phyloP scores from a whole-genome alignment of 1,140 invertebrate genomes.

The Zaprionus inermis region DNA sequence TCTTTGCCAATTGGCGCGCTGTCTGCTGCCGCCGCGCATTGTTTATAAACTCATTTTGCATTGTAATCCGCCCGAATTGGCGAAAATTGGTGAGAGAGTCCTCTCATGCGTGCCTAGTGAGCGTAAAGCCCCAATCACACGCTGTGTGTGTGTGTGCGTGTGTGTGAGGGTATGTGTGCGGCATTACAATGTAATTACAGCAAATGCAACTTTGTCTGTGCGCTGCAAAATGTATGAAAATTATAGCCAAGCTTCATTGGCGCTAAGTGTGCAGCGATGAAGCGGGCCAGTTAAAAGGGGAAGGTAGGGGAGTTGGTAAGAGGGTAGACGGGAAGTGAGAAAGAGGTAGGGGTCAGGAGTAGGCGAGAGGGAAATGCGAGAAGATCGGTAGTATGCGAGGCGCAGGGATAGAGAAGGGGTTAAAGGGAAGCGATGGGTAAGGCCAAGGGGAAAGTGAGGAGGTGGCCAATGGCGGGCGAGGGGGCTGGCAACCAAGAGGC shows the following conservation, averaged over 20 bases:
- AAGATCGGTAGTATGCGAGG: background rate
- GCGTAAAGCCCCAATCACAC: conserved; percentile 36
- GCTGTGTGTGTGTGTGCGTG: conserved; percentile 4
- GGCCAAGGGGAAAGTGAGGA: background rate
- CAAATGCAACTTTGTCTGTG: conserved; percentile 75
- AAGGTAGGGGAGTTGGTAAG: too few species aligned
- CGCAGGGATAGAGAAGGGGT: too few species aligned
- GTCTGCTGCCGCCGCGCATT: conserved; percentile 45
- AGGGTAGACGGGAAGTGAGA: too few species aligned
- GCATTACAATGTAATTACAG: conserved; percentile 77
- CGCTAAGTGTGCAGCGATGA: background rate
- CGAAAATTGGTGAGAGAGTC: conserved; percentile 20
- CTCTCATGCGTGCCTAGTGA: conserved; percentile 69
- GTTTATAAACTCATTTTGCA: conserved; percentile 81
- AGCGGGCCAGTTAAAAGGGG: background rate
- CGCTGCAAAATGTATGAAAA: conserved; percentile 59
- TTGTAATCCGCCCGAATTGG: conserved; percentile 78
- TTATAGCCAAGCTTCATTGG: conserved; percentile 40
- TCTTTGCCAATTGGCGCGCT: conserved; percentile 57
- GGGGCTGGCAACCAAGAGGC: background rate
- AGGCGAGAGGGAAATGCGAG: background rate
- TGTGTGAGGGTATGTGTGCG: conserved; percentile 14
- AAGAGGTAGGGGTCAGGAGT: background rate
- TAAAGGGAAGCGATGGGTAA: background rate
- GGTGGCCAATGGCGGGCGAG: background rate